Evolutionary conservation across 2,113 vertebrate species (phyloP).

Genomic region (Condylura cristata): DNA sequence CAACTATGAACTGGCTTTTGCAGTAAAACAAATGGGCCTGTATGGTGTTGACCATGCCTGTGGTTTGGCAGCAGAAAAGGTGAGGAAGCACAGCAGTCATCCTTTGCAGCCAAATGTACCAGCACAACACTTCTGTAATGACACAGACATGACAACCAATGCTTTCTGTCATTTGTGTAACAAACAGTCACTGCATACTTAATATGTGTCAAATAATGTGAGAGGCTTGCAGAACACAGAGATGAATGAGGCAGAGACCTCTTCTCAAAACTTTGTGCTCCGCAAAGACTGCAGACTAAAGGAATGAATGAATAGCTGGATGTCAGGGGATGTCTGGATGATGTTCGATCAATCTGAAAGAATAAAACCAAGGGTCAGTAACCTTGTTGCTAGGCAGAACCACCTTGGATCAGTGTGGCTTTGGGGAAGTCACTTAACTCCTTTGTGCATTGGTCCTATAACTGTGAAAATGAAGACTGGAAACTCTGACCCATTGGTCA

Average conservation of each 20-base stretch:
- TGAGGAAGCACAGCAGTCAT: background rate
- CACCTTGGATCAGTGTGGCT: background rate
- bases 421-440: background rate
- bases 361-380: background rate
- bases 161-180: background rate
- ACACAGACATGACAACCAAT: background rate
- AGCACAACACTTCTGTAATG: background rate
- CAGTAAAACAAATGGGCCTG: background rate
- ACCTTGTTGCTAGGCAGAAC: background rate
- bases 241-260: background rate
- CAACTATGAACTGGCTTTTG: background rate
- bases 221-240: constrained; percentile 5
- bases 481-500: background rate
- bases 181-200: constrained; percentile 38
- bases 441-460: background rate
- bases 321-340: background rate
- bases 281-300: background rate
- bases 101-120: constrained; percentile 36
- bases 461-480: background rate
- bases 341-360: background rate
- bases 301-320: background rate
- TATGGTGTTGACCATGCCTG: background rate
- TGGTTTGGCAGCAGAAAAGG: constrained; percentile 33
- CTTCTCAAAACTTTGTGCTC: background rate
- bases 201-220: background rate